Percentiles rank a stretch among this genome's conserved stretches.
phyloP scores from a whole-genome alignment of 2,797 vertebrate genomes.

The Decapterus maruadsi region DNA sequence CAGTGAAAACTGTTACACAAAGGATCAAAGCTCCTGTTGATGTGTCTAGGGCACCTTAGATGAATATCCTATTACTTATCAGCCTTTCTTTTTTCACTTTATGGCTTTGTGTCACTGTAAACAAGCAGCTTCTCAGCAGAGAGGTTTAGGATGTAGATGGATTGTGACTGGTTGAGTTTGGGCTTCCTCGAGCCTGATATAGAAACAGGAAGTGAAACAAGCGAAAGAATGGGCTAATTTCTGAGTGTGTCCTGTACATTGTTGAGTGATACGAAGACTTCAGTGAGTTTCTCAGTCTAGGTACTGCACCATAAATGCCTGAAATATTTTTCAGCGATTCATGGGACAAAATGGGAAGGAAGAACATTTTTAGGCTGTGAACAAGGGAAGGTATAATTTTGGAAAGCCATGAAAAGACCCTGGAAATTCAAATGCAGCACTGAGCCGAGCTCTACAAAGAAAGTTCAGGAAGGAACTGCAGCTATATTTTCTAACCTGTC shows the following conservation, averaged over 20 bases:
- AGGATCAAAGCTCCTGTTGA: constrained; percentile 49
- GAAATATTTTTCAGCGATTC: constrained; percentile 31
- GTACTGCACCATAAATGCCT: constrained; percentile 37
- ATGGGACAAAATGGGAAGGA: constrained; percentile 27
- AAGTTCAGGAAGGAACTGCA: neutral
- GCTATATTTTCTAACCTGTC: neutral
- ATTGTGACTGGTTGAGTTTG: constrained; percentile 29
- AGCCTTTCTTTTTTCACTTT: constrained; percentile 34
- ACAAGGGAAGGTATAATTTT: constrained; percentile 16
- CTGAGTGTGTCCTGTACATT: neutral
- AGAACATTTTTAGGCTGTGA: constrained; percentile 16
- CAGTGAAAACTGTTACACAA: constrained; percentile 25
- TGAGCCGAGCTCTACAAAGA: neutral
- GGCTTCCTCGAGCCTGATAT: constrained; percentile 38
- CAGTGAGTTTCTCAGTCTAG: neutral
- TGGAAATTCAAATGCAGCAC: neutral
- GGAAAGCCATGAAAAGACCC: constrained; percentile 1
- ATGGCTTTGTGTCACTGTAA: constrained; percentile 35
- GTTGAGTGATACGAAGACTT: neutral
- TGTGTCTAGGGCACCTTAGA: neutral
- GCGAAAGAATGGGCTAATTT: constrained; percentile 17
- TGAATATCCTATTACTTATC: constrained; percentile 17
- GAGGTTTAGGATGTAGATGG: constrained; percentile 1
- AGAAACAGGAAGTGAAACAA: constrained; percentile 59
- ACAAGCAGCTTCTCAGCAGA: constrained; percentile 24